Evolutionary conservation across 2,888 invertebrate species (phyloP).

Genomic region (Scaptomyza caliginosa): DNA sequence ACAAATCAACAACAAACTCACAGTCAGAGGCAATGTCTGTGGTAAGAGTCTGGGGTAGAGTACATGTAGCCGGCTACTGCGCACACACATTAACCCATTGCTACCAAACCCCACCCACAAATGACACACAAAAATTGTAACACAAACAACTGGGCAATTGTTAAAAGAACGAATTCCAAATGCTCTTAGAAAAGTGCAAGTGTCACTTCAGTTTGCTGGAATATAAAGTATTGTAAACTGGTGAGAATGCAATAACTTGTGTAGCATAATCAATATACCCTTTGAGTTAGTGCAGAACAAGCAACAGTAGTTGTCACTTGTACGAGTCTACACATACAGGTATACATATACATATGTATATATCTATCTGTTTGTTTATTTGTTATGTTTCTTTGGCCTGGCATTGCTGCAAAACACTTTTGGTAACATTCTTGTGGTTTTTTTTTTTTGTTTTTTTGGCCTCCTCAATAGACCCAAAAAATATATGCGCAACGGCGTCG

Average conservation of each 20-base stretch:
- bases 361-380: constrained; percentile 3
- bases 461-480: constrained; percentile 70
- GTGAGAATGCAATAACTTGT: not conserved
- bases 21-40: constrained; percentile 8
- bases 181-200: not conserved
- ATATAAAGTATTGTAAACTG: not conserved
- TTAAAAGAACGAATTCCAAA: not conserved
- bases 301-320: constrained; percentile 49
- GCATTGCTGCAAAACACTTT: constrained; percentile 54
- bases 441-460: constrained; percentile 1
- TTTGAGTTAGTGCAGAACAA: constrained; percentile 7
- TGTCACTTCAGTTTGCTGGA: too few species aligned
- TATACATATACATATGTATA: not conserved
- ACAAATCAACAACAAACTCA: constrained; percentile 22
- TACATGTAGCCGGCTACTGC: constrained; percentile 43
- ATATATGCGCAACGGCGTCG: constrained; percentile 48
- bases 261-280: not conserved
- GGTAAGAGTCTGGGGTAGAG: constrained; percentile 14
- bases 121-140: constrained; percentile 78
- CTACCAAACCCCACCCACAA: constrained; percentile 55
- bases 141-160: constrained; percentile 46
- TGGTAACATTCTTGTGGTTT: constrained; percentile 79
- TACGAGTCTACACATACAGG: not conserved
- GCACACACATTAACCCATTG: constrained; percentile 63
- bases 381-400: constrained; percentile 28